phyloP scores from a whole-genome alignment of 2,888 invertebrate species.

The Tiphia femorata region DNA sequence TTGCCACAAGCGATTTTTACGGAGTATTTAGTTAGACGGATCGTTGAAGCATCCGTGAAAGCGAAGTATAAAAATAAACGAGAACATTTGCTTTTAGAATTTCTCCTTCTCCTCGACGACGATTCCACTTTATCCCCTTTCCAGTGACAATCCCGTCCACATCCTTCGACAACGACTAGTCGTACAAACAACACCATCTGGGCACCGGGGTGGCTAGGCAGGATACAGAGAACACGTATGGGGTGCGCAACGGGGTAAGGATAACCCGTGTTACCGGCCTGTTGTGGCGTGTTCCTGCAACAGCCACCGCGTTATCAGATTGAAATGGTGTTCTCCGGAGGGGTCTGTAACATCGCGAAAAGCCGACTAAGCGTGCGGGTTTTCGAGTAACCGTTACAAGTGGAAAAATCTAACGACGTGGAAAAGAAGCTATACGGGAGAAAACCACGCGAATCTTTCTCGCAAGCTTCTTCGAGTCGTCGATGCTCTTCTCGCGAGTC shows the following conservation, averaged over 20 bases:
- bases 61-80: no score
- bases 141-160: no score
- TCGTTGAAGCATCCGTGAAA: no score
- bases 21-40: no score
- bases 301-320: constrained; percentile 53
- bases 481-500: no score
- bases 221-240: constrained; percentile 21
- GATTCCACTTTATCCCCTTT: neutral
- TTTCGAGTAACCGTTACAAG: no score
- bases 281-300: constrained; percentile 50
- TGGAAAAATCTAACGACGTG: constrained; percentile 8
- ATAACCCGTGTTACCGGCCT: constrained; percentile 43
- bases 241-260: constrained; percentile 28
- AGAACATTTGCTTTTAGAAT: no score
- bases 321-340: constrained; percentile 43
- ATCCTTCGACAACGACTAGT: constrained; percentile 15
- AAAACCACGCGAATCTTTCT: constrained; percentile 4
- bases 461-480: neutral
- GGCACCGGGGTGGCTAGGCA: constrained; percentile 23
- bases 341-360: constrained; percentile 34
- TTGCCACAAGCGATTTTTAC: neutral
- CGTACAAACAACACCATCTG: constrained; percentile 32
- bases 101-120: no score
- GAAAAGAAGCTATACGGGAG: constrained; percentile 28
- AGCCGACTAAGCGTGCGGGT: no score